Evolutionary conservation across 1,140 invertebrate genomes (phyloP).

Genomic region (Potamilus streckersoni): DNA sequence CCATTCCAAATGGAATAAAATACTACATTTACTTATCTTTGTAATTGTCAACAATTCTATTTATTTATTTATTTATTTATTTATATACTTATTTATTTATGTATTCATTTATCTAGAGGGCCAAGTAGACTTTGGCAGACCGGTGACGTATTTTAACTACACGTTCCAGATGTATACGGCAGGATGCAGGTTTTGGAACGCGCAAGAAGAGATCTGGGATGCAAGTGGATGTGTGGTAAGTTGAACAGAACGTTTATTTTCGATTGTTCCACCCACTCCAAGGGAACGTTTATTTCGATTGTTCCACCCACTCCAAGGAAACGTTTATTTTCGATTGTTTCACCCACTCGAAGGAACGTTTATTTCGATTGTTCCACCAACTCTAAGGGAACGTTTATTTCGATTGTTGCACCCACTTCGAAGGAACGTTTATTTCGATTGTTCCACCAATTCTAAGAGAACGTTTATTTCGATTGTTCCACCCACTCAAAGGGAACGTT

Average conservation of each 20-base stretch:
- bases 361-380: neutral
- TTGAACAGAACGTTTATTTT: neutral
- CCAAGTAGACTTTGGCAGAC: slow-evolving; percentile 37
- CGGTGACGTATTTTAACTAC: slow-evolving; percentile 52
- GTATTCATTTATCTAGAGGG: slow-evolving; percentile 29
- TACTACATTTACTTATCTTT: neutral
- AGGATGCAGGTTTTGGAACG: slow-evolving; percentile 65
- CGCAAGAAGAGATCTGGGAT: slow-evolving; percentile 55
- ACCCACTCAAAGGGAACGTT: neutral
- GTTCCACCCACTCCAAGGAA: no score
- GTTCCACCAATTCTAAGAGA: neutral
- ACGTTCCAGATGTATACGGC: slow-evolving; percentile 49
- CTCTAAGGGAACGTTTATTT: neutral
- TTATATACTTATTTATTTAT: neutral
- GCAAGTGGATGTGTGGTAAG: slow-evolving; percentile 61
- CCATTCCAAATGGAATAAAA: neutral
- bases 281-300: neutral
- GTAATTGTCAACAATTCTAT: neutral
- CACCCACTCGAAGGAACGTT: no score
- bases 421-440: neutral
- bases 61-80: slow-evolving; percentile 2
- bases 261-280: no score
- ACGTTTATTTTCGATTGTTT: neutral
- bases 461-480: neutral
- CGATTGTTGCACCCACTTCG: no score